Evolutionary conservation across 2,113 vertebrate species (phyloP).

Genomic region (Oenanthe melanoleuca): DNA sequence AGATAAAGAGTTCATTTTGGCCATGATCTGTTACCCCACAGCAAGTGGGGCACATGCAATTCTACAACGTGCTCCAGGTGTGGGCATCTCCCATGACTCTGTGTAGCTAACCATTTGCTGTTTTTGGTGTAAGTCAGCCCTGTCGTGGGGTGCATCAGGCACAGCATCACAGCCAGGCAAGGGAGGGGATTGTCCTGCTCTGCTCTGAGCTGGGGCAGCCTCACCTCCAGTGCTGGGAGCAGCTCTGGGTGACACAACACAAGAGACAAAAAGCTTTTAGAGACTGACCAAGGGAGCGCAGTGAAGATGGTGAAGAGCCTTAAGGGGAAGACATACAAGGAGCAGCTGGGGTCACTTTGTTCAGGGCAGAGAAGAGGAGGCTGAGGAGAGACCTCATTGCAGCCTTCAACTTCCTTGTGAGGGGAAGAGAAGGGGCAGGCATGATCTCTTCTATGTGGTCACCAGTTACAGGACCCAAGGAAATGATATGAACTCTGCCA

Average conservation of each 20-base stretch:
- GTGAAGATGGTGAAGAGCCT: neutral
- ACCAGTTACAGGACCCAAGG: neutral
- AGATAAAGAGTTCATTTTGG: neutral
- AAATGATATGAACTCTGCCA: neutral
- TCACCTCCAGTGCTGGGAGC: accelerated
- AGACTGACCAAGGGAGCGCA: neutral
- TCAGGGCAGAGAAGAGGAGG: neutral
- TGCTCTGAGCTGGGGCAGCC: accelerated
- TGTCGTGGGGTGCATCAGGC: no score
- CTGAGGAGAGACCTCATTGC: neutral
- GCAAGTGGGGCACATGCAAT: accelerated
- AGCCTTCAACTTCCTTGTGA: neutral
- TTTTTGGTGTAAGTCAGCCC: accelerated
- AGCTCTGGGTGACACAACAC: accelerated
- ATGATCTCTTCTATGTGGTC: neutral
- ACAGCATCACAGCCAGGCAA: accelerated
- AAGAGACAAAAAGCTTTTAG: neutral
- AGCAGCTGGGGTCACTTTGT: neutral
- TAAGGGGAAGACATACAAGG: neutral
- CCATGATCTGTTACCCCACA: neutral
- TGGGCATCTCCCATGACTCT: neutral
- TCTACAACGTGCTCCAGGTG: accelerated
- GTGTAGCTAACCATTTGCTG: accelerated
- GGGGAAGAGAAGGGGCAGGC: neutral
- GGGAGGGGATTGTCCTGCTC: accelerated